Base-by-base conservation (phyloP, 2,797 vertebrate species). In the Enteromius mattozi region DNA sequence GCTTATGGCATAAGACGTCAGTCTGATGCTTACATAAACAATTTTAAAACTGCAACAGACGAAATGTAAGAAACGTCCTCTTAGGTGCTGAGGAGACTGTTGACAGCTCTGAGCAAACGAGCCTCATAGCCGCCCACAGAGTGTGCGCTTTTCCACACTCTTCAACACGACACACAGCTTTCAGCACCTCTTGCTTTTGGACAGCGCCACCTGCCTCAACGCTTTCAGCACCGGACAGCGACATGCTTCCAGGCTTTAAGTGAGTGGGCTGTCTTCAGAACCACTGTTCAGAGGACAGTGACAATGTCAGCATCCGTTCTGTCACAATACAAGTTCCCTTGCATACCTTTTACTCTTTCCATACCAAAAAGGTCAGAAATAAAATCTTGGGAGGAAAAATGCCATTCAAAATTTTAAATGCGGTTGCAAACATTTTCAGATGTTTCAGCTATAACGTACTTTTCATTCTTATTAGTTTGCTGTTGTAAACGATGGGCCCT, bases 51-150 rank as follows among this genome's bases (percentile, higher is more conserved):
- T 16, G 40, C 47, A 71, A 7, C 24, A 81, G 68, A 61, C 1
- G 3, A 81, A 70, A 71, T 54, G 47, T 35, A 72, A 71, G 27
- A 82, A 77, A 77, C 49, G 45, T 51, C 51, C 40, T 63, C 17
- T 81, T 65, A 69, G 85, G 76, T 82, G 83, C 84, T 81, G 86
- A 88, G 87, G 90, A 89, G 69, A 54, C 88, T 85, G 90, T 88
- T 91, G 91, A 90, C 90, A 89, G 90, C 82, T 91, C 88, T 85
- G 81, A 82, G 88, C 88, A 88, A 89, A 89, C 88, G 78, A 90
- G 90, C 89, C 86, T 86, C 89, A 88, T 85, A 91, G 88, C 37
- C 45, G 40, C 72, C 68, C 77, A 81, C 49, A 61, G 49, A 66
- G 35, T 69, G 82, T 63, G 56, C 8, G 8, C 61, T 81, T 89